Conservation (phyloP, 1,140 invertebrate genomes). For the Schlechtendalia chinensis region DNA sequence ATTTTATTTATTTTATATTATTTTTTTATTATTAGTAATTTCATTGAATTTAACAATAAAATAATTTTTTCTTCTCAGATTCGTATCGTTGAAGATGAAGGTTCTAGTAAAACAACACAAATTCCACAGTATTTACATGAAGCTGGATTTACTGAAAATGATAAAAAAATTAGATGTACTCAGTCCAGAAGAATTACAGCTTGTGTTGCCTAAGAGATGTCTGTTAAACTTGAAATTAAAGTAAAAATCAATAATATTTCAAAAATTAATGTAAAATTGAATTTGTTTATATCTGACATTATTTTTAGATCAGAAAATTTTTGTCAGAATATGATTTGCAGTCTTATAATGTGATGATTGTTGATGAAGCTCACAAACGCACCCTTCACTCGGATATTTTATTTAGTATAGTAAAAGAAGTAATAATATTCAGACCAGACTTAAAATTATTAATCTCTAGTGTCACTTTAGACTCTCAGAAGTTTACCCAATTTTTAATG, state of each 20-base stretch:
- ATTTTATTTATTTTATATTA: too few relatives aligned
- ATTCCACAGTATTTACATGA: constrained; percentile 96
- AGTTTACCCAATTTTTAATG: constrained; percentile 99
- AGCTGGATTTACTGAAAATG: constrained; percentile 79
- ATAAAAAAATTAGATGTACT: constrained; percentile 72
- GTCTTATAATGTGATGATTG: constrained; percentile 86
- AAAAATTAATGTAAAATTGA: not conserved
- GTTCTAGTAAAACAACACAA: constrained; percentile 97
- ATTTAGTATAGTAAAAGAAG: constrained; percentile 98
- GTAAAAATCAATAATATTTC: too few relatives aligned
- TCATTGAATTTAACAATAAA: not conserved
- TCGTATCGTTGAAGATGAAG: constrained; percentile 97
- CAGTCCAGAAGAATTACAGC: constrained; percentile 71
- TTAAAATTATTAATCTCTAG: constrained; percentile 96
- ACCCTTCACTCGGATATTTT: constrained; percentile 98
- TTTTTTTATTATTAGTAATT: not conserved
- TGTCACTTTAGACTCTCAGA: constrained; percentile 95
- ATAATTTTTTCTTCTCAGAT: constrained; percentile 58
- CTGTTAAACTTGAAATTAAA: constrained; percentile 69
- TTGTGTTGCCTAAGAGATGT: constrained; percentile 72
- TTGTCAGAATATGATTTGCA: constrained; percentile 90
- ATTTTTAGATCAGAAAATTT: constrained; percentile 81
- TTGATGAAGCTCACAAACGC: constrained; percentile 98
- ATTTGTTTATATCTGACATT: too few relatives aligned
- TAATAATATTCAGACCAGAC: constrained; percentile 89